Base-by-base conservation (phyloP, 2,113 vertebrate genomes). In the Conger conger region DNA sequence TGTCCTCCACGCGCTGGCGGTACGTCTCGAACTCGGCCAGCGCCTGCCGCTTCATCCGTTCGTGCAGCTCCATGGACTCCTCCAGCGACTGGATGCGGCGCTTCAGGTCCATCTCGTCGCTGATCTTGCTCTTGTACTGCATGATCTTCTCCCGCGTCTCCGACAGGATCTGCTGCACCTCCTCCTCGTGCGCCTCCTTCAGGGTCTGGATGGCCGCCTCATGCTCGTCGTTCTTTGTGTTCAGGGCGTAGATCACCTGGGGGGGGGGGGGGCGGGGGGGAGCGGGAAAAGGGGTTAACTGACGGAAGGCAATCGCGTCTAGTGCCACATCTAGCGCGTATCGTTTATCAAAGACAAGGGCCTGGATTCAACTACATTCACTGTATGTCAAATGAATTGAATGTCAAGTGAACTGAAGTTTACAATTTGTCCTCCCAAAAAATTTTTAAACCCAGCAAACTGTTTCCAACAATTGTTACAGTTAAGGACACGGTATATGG, bases 221-320 rank as follows among this genome's bases (percentile, higher is more conserved):
- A 5, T 99, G 98, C 82, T 99, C 98, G 82, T 99, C 98, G 80
- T 99, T 99, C 92, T 98, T 99, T n/a, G 98, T 99, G 92, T 99
- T 99, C 89, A 99, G 95, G 76, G 98, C 97, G 91, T 99, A 99
- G 93, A 99, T 99, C 84, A 99, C 98, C 98, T 99, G 92, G 83
- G 63, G 17, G 33, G n/a, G 81, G 6, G 17, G 86, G 85, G 20
- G 7, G 11, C 33, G 82, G 11, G n/a, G n/a, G 68, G 1, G 33
- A 60, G 54, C 38, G 20, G 3, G 17, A 63, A 63, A 63, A 27
- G 57, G 18, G 18, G 40, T 79, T 9, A 78, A 30, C 53, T 27
- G 30, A 16, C 4, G 76, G 30, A 77, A 30, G 33, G 30, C n/a
- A n/a, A n/a, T n/a, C n/a, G n/a, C n/a, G 73, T 30, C 5, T 30